phyloP scores from a whole-genome alignment of 2,113 vertebrate species.

The Leucopsar rothschildi region DNA sequence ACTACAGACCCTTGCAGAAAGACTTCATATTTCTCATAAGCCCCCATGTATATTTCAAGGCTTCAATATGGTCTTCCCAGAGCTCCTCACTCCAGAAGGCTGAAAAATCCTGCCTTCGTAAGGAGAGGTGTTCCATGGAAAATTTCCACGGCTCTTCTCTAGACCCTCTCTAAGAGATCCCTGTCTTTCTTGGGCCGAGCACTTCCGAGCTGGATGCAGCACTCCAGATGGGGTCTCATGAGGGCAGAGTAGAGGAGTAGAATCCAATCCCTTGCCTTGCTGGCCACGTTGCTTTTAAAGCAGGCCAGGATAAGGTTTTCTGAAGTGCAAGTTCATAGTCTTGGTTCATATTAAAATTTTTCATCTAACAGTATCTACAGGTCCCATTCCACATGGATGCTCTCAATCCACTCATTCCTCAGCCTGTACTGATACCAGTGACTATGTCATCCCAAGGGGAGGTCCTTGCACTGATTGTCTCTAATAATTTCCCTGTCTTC shows the following conservation, averaged over 20 bases:
- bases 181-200: not conserved
- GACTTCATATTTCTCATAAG: not conserved
- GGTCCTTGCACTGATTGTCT: not conserved
- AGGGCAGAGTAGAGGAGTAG: not conserved
- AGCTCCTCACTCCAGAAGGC: not conserved
- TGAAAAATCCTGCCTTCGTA: not conserved
- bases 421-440: too few species aligned
- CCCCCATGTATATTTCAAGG: not conserved
- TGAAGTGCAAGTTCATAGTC: accelerated
- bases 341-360: not conserved
- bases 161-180: not conserved
- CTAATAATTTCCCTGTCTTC: not conserved
- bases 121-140: too few species aligned
- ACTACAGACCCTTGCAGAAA: not conserved
- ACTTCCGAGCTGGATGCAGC: not conserved
- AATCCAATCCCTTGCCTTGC: not conserved
- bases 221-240: not conserved
- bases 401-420: not conserved
- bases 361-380: accelerated
- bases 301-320: accelerated
- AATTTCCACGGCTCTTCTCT: not conserved
- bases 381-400: not conserved
- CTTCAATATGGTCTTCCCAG: not conserved
- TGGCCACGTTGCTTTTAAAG: not conserved
- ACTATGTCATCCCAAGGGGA: too few species aligned